These are phyloP conservation scores for Chaetophractus vellerosus DNA, from an alignment of 2,797 vertebrate species.

Conservation along the genomic window DNA sequence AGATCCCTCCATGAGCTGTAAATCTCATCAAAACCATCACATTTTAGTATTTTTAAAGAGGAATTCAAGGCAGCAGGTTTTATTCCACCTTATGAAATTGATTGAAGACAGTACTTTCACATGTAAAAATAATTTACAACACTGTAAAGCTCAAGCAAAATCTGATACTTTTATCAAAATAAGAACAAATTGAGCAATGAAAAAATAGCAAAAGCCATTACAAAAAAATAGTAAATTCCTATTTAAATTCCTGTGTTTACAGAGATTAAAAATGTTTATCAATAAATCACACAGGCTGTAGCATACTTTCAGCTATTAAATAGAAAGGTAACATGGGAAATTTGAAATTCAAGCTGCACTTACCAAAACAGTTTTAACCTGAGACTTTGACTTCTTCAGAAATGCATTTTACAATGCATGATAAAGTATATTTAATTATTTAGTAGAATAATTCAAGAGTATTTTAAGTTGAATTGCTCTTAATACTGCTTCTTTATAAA, in stretches of 20 bases:
- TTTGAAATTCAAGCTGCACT: conserved; percentile 89
- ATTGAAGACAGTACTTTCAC: conserved; percentile 74
- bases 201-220: conserved; percentile 87
- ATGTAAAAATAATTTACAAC: conserved; percentile 87
- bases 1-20: conserved; percentile 64
- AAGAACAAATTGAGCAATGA: conserved; percentile 88
- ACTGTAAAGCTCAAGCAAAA: conserved; percentile 83
- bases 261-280: conserved; percentile 86
- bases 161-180: conserved; percentile 82
- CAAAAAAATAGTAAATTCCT: conserved; percentile 91
- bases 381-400: conserved; percentile 87
- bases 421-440: conserved; percentile 81
- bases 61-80: conserved; percentile 64
- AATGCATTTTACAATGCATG: conserved; percentile 87
- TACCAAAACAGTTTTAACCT: conserved; percentile 90
- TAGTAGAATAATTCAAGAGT: conserved; percentile 87
- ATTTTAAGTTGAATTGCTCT: conserved; percentile 85
- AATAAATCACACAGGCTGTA: conserved; percentile 88
- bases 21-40: conserved; percentile 71
- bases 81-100: conserved; percentile 74
- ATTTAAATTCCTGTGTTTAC: conserved; percentile 78
- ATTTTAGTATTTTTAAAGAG: conserved; percentile 76
- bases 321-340: conserved; percentile 88
- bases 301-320: conserved; percentile 87
- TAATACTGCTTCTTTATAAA: conserved; percentile 87